Evolutionary conservation across 92 coral and sea anemone species (phyloP), one percentile per base, ranked within the genome.

Genomic region (Heliopora coerulea): DNA sequence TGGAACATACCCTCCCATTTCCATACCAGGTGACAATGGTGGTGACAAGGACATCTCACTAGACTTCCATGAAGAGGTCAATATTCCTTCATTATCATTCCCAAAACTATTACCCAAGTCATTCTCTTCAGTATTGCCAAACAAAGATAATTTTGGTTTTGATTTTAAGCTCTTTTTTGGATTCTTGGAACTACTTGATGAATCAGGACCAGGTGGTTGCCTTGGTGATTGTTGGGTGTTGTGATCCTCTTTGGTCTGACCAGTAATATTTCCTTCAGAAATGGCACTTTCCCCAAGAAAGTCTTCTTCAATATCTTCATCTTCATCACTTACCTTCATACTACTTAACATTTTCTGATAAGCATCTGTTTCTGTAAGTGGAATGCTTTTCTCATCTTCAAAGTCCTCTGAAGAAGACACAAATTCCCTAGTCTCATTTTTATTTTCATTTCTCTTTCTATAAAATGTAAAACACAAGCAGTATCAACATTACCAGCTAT

Each of bases 281-380:
- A 86, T 41, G 91, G 99, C 72, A 89, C 86, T 61, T 81, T 83
- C 79, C 26, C 74, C 87, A 42, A 79, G 84, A 13, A 60, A 59
- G 59, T 82, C 89, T 59, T 80, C 80, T 48, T 76, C 80, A 26
- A 78, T 79, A 56, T 85, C 91, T 56, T 86, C 88, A 11, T 64
- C 91, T 29, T 86, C 86, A 42, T 88, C 96, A 18, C 88, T 84
- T 14, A 70, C 77, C 35, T 82, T 88, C 14, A 91, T 82, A 70
- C 91, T 86, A 34, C 96, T 88, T 89, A 95, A 80, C 80, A 95
- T 84, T 82, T 84, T 90, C 54, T 68, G 88, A 73, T 95, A 95
- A 18, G 97, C 96, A 29, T 91, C 90, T 23, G 91, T 90, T 78
- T 95, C 86, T 67, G 88, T 90, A 57, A 95, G 85, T 30, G 95